Base-by-base conservation (phyloP, 1,140 invertebrate species). In the Drosophila biarmipes region DNA sequence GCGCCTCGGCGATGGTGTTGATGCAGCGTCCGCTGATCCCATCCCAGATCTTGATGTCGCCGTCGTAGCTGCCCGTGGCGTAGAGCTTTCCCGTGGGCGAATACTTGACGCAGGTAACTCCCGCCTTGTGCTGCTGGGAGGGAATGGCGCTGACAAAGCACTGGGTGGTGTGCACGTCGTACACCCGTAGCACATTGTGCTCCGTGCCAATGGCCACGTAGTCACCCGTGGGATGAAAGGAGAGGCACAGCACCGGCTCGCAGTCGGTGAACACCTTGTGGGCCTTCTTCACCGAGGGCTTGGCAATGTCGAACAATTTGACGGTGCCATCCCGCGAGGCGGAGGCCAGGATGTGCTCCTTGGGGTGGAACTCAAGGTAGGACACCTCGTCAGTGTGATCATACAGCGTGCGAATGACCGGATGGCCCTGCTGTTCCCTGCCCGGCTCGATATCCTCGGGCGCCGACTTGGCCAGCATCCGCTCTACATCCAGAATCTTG, bases 371-470 rank as follows among this genome's bases (percentile, higher is more conserved):
- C 81, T 99, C 98, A 17, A 99, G 92, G 80, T 96, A 97, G 0
- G 98, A 99, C 0, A 99, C 98, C 94, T 99, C 99, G 93, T 99
- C 98, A 46, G 97, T 95, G 92, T 99, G 98, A 92, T 99, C 99
- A 91, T 99, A 99, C n/a, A 99, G 93, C 6, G 99, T 99, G 62
- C 98, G 94, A 73, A 99, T 99, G 31, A 99, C 98, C 2, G 99
- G 99, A 93, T 99, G 98, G 0, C 97, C 97, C 86, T 98, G 97
- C 75, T 97, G 94, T 92, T 97, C 95, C 90, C 96, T 94, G 45
- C 96, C 94, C 14, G 94, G 95, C 74, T 96, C 95, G 84, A 96
- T 94, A 80, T 96, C 96, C 90, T 98, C 97, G 3, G 97, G 96
- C 6, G 96, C 96, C 3, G 96, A 97, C 90, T 99, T 99, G 0